Percentiles rank a stretch among this genome's conserved stretches.
Evolutionary conservation across 1,140 invertebrate genomes (phyloP).

Genomic region (Lepidurus arcticus): DNA sequence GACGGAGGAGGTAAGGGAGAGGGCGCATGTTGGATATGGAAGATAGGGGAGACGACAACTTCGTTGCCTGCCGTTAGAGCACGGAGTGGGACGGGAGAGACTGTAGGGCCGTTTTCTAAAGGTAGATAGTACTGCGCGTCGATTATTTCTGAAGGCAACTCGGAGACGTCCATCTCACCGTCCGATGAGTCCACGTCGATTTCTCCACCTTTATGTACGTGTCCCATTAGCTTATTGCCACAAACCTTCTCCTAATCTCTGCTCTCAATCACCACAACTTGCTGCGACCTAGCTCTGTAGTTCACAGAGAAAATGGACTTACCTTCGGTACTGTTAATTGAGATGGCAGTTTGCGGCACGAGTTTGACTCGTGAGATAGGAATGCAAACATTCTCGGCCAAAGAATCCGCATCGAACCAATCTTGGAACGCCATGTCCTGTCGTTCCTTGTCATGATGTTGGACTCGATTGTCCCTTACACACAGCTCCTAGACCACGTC

Average conservation of each 20-base stretch:
- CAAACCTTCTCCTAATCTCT: neutral
- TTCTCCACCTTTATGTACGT: constrained; percentile 17
- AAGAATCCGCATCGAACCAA: constrained; percentile 69
- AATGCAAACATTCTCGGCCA: constrained; percentile 72
- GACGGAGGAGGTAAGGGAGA: neutral
- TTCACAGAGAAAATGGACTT: neutral
- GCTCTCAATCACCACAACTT: too few relatives aligned
- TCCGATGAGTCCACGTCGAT: constrained; percentile 28
- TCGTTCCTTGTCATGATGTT: constrained; percentile 25
- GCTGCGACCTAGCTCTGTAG: too few relatives aligned
- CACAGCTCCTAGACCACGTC: constrained; percentile 26
- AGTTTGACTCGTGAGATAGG: constrained; percentile 59
- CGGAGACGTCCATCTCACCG: constrained; percentile 29
- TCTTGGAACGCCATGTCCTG: constrained; percentile 59
- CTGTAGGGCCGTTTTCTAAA: neutral
- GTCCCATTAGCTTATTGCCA: neutral
- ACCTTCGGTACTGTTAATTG: constrained; percentile 52
- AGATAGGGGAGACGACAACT: constrained; percentile 44
- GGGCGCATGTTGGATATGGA: constrained; percentile 45
- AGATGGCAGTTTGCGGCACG: constrained; percentile 52
- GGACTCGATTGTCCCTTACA: constrained; percentile 26
- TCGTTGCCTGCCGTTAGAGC: constrained; percentile 43
- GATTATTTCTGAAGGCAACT: constrained; percentile 23
- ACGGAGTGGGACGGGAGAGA: neutral
- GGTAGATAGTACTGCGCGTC: neutral